A percentile compares a stretch with the other conserved stretches of the same genome.
Conservation (phyloP, 35 echinoderm and acorn worm species). For the Holothuria glaberrima region DNA sequence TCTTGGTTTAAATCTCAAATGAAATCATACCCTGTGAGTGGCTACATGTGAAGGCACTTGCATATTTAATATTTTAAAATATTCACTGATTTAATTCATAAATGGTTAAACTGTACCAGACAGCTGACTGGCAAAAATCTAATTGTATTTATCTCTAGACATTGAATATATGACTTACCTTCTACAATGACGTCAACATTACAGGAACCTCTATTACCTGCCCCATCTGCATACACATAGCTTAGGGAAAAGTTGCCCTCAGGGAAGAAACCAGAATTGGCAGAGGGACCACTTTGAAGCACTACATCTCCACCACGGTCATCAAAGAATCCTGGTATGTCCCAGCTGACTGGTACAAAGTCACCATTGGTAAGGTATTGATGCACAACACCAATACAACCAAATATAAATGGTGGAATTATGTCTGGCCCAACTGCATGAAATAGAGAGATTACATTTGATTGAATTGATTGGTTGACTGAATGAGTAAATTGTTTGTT, state of each 20-base stretch:
- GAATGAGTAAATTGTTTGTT: not conserved
- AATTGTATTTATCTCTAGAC: too few relatives aligned
- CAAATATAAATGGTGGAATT: constrained; percentile 13
- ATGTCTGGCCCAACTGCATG: constrained; percentile 18
- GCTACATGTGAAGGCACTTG: too few relatives aligned
- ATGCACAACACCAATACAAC: not conserved
- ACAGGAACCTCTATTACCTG: not conserved
- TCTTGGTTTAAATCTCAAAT: too few relatives aligned
- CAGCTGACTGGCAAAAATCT: too few relatives aligned
- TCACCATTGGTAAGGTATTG: not conserved
- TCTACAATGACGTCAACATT: constrained; percentile 8
- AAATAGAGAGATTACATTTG: not conserved
- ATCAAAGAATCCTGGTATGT: not conserved
- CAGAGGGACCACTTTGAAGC: not conserved
- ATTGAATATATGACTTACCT: not conserved
- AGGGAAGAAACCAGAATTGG: not conserved
- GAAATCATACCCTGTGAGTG: too few relatives aligned
- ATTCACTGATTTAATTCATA: too few relatives aligned
- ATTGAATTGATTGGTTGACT: not conserved
- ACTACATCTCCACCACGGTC: constrained; percentile 4
- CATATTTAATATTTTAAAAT: too few relatives aligned
- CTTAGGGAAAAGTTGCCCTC: not conserved
- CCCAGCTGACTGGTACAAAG: not conserved
- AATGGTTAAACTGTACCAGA: too few relatives aligned
- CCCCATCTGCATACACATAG: not conserved